Evolutionary conservation across 2,797 vertebrate genomes (phyloP).

Genomic region (Garrulus glandarius): DNA sequence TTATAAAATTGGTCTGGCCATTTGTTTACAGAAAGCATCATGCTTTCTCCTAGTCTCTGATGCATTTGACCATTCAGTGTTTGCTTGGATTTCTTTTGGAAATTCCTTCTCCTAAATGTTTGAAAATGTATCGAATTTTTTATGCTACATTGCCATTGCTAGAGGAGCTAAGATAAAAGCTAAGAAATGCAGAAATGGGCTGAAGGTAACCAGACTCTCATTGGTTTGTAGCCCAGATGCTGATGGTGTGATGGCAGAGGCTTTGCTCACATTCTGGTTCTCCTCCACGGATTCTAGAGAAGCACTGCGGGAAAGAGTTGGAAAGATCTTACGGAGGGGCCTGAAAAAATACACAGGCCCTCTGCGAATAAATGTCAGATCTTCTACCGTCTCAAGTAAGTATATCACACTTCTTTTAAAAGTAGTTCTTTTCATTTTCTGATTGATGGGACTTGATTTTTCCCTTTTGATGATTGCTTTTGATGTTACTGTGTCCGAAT

Average conservation of each 20-base stretch:
- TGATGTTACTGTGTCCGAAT: neutral
- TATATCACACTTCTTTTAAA: neutral
- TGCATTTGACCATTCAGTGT: fast-evolving
- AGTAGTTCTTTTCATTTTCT: neutral
- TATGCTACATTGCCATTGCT: neutral
- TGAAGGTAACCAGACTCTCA: neutral
- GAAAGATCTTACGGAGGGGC: slow-evolving; percentile 56
- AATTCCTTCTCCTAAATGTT: neutral
- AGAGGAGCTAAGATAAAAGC: neutral
- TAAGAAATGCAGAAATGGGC: neutral
- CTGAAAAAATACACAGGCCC: slow-evolving; percentile 57
- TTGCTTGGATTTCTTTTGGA: neutral
- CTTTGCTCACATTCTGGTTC: slow-evolving; percentile 72
- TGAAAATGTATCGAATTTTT: neutral
- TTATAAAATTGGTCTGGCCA: neutral
- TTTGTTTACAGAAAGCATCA: neutral
- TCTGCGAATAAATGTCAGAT: slow-evolving; percentile 51
- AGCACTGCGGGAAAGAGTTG: slow-evolving; percentile 4
- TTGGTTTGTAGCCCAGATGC: slow-evolving; percentile 65
- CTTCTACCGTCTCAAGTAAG: slow-evolving; percentile 72
- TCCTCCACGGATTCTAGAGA: slow-evolving; percentile 58
- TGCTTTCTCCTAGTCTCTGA: neutral
- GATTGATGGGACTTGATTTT: neutral
- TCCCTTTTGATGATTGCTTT: neutral
- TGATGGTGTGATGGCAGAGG: slow-evolving; percentile 63